Evolutionary conservation across 1,140 invertebrate species (phyloP), one percentile per base, ranked within the genome.

Genomic region (Battus philenor): DNA sequence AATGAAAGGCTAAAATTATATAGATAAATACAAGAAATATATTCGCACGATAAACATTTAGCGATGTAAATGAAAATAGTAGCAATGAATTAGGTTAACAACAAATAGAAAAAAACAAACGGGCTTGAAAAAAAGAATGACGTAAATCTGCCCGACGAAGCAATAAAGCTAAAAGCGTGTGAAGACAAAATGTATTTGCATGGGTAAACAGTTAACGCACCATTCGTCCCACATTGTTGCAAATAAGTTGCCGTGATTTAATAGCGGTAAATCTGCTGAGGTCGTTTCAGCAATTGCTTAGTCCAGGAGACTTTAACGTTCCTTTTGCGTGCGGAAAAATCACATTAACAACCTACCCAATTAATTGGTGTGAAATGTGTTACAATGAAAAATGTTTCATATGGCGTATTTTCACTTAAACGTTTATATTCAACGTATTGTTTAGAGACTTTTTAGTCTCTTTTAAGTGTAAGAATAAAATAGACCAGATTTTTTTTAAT

Each of bases 121-220:
- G n/a, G 7, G 15, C 16, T 39, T 13, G 11, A 39, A n/a, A 39
- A 39, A 38, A 38, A 39, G 22, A 26, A 24, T 39, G 10, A 39
- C 22, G 36, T 39, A 39, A 39, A 39, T 39, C 18, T 26, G 36
- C 22, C 36, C 11, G 20, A 15, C 36, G 9, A 26, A 39, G 36
- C 22, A 39, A 39, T 39, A 39, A 39, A 39, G 36, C 36, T 39
- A 39, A 39, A 39, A 39, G 36, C 36, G 20, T 39, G 20, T 26
- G 36, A 39, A 16, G 36, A 39, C 36, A 39, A 39, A 39, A 26
- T 39, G 36, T 39, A 39, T 39, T 39, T 26, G 36, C 36, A 39
- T 39, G 36, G 20, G 12, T 39, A 39, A 39, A 39, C 15, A 39
- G 36, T 39, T 39, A 39, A 39, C 36, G 12, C 12, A 39, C 36